phyloP scores from a whole-genome alignment of 2,888 invertebrate species.

The Rhingia rostrata region DNA sequence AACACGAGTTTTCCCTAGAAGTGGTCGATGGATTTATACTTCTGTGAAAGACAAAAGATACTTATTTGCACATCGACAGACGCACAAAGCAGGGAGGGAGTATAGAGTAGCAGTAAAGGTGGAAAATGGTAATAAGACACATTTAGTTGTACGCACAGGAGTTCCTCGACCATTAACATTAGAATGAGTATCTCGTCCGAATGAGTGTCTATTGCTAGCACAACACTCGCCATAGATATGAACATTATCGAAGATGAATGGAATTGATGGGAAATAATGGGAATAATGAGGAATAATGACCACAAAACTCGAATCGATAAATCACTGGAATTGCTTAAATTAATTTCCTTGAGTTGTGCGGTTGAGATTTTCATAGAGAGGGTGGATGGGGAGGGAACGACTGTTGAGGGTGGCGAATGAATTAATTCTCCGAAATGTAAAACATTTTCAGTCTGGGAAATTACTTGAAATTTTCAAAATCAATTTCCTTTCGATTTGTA shows the following conservation, averaged over 20 bases:
- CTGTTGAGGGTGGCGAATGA: slow-evolving; percentile 24
- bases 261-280: slow-evolving; percentile 67
- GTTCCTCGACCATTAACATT: slow-evolving; percentile 39
- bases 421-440: slow-evolving; percentile 59
- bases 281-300: slow-evolving; percentile 72
- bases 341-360: slow-evolving; percentile 62
- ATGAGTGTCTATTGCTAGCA: slow-evolving; percentile 16
- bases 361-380: slow-evolving; percentile 32
- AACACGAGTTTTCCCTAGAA: slow-evolving; percentile 71
- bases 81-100: slow-evolving; percentile 12
- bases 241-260: slow-evolving; percentile 63
- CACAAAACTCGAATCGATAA: slow-evolving; percentile 69
- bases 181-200: slow-evolving; percentile 39
- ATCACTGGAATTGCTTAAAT: slow-evolving; percentile 72
- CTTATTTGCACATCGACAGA: slow-evolving; percentile 63
- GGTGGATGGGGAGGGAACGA: background rate
- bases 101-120: background rate
- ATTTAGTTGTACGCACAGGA: slow-evolving; percentile 22
- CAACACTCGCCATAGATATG: background rate
- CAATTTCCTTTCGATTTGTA: slow-evolving; percentile 63
- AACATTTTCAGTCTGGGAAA: slow-evolving; percentile 55
- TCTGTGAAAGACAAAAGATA: slow-evolving; percentile 67
- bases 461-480: slow-evolving; percentile 66
- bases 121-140: slow-evolving; percentile 64
- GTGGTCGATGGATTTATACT: slow-evolving; percentile 48